These are phyloP conservation scores for Menidia menidia DNA, from an alignment of 2,797 vertebrate genomes.

Conservation along the genomic window DNA sequence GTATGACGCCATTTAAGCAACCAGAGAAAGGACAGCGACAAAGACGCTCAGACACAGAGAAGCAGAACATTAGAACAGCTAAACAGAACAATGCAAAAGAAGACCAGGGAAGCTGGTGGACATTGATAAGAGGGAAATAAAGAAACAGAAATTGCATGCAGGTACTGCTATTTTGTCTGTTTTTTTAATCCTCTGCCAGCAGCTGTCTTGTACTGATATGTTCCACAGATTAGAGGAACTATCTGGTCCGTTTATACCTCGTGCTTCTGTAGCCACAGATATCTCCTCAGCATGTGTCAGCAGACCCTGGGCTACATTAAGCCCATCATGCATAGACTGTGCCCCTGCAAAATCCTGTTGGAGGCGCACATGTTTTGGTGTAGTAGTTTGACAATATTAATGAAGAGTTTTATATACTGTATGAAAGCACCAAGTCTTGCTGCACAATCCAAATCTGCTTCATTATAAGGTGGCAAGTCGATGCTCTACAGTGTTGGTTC, in stretches of 20 bases:
- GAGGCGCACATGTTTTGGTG: not conserved
- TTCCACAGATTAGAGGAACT: slow-evolving; percentile 10
- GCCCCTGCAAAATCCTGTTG: not conserved
- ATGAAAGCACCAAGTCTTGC: not conserved
- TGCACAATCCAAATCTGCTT: no score
- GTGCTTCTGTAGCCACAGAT: not conserved
- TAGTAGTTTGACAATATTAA: not conserved
- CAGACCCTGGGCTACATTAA: not conserved
- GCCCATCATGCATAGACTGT: not conserved
- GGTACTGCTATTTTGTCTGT: slow-evolving; percentile 18
- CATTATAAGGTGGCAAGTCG: no score
- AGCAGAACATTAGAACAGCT: slow-evolving; percentile 30
- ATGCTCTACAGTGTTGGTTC: no score
- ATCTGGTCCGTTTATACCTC: not conserved
- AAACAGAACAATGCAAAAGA: slow-evolving; percentile 51
- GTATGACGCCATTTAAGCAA: not conserved
- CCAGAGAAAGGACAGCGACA: slow-evolving; percentile 21
- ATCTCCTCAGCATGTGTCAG: not conserved
- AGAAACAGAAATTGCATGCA: slow-evolving; percentile 7
- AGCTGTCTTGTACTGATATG: slow-evolving; percentile 49
- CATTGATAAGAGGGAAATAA: slow-evolving; percentile 35
- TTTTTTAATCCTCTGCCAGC: slow-evolving; percentile 25
- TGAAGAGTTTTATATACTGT: not conserved
- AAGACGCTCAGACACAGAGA: slow-evolving; percentile 34
- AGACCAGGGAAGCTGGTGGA: slow-evolving; percentile 32